Conservation (phyloP, 2,113 vertebrate species). For the Acanthisitta chloris region DNA sequence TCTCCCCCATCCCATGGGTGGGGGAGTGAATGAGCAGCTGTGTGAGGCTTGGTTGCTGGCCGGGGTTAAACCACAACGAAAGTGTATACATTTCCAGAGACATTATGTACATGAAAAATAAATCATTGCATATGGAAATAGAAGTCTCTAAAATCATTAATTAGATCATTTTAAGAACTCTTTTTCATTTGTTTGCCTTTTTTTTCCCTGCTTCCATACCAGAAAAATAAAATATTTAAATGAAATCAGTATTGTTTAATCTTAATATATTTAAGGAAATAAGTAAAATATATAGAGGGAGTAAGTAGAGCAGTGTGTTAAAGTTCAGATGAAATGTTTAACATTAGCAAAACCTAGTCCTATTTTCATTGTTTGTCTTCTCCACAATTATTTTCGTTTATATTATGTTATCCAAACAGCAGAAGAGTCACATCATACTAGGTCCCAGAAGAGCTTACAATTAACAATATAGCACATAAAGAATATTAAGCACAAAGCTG, state of each 20-base stretch:
- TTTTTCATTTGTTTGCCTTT: background rate
- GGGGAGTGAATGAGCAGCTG: too few relatives aligned
- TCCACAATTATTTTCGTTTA: background rate
- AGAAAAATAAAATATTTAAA: background rate
- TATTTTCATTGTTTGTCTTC: background rate
- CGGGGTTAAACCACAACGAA: too few relatives aligned
- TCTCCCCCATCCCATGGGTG: too few relatives aligned
- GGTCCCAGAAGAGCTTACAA: background rate
- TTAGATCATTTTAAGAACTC: background rate
- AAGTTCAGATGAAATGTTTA: background rate
- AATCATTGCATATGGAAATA: background rate
- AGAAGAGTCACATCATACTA: background rate
- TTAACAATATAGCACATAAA: background rate
- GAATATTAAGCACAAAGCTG: background rate
- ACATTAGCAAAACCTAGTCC: background rate
- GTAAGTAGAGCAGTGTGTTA: background rate
- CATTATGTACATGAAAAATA: background rate
- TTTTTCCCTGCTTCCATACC: background rate
- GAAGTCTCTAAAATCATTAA: background rate
- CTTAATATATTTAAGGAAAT: background rate
- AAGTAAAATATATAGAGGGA: background rate
- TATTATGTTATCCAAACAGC: background rate
- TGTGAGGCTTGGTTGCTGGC: too few relatives aligned
- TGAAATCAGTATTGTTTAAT: background rate
- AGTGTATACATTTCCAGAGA: background rate